Evolutionary conservation across 2,113 vertebrate genomes (phyloP), one percentile per base, ranked within the genome.

Genomic region (Pygoscelis adeliae): DNA sequence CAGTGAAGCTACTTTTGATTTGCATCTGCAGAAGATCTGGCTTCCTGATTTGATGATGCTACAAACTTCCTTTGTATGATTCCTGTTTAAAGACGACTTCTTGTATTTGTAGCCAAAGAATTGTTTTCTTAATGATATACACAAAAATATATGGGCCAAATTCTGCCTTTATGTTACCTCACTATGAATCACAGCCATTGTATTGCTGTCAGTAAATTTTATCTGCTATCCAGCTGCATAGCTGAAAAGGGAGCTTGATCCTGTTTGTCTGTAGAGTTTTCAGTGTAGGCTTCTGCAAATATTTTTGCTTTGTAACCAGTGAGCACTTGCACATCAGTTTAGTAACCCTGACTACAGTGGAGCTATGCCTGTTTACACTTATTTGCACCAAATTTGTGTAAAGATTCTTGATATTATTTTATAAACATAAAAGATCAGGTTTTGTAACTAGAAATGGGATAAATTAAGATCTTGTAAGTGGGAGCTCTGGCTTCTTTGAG

Each of bases 221-320:
- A 76, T 86, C 66, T 69, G 62, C 38, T 85, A 15, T 77, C 74
- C 50, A 91, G 53, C 67, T 25, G 58, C 34, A 50, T 44, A 73
- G 82, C 73, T 89, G 89, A 87, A 93, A 89, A 82, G 52, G 61
- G 61, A 87, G 38, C 72, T 85, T 90, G 84, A 69, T 95, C 66
- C 42, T 89, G 15, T 82, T 96, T 84, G 44, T 79, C 61, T 63
- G 42, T 72, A 55, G 61, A 69, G 34, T 88, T 96, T 91, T 61
- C 73, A 91, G 36, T 49, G 29, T 44, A 42, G 2, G 6, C 36
- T 88, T 83, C 87, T 90, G 94, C 49, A 91, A 69, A 86, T 87
- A 67, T 56, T 96, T 81, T 65, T 91, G 38, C 53, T 87, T 77
- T 80, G 63, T 90, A 73, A 38, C 63, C 71, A 76, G 38, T 29